These are phyloP conservation scores for Oenanthe oenanthe DNA, from an alignment of 2,113 vertebrate genomes.

Conservation along the genomic window DNA sequence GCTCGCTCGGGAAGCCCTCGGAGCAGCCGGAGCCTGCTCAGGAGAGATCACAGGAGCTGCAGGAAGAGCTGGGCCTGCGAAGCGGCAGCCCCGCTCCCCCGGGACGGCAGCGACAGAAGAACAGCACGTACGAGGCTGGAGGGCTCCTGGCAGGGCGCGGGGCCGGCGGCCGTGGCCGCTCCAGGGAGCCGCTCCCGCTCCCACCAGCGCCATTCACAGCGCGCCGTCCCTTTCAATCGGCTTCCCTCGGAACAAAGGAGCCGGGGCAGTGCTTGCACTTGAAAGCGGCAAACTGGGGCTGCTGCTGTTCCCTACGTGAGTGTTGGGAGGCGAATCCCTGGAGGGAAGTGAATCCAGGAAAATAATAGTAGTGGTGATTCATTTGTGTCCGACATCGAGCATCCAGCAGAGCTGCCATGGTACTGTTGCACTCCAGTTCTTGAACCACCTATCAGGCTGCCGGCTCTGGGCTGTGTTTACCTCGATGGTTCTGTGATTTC, in stretches of 20 bases:
- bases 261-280: neutral
- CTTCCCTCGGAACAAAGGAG: conserved; percentile 18
- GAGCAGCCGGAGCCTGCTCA: neutral
- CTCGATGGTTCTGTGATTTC: neutral
- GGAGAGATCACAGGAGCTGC: conserved; percentile 53
- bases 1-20: neutral
- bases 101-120: conserved; percentile 41
- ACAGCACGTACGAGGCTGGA: conserved; percentile 46
- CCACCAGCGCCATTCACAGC: neutral
- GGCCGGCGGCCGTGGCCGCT: neutral
- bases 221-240: neutral
- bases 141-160: neutral
- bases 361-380: conserved; percentile 20
- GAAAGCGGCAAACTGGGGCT: neutral
- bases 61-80: conserved; percentile 20
- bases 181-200: neutral
- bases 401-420: neutral
- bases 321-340: neutral
- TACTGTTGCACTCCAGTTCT: accelerated
- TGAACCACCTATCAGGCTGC: neutral
- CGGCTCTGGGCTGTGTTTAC: neutral
- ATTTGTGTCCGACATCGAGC: neutral
- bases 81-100: neutral
- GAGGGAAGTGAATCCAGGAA: conserved; percentile 30
- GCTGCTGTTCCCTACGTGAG: conserved; percentile 4